phyloP scores from a whole-genome alignment of 2,797 vertebrate genomes.

The Coccyzus lansbergi region DNA sequence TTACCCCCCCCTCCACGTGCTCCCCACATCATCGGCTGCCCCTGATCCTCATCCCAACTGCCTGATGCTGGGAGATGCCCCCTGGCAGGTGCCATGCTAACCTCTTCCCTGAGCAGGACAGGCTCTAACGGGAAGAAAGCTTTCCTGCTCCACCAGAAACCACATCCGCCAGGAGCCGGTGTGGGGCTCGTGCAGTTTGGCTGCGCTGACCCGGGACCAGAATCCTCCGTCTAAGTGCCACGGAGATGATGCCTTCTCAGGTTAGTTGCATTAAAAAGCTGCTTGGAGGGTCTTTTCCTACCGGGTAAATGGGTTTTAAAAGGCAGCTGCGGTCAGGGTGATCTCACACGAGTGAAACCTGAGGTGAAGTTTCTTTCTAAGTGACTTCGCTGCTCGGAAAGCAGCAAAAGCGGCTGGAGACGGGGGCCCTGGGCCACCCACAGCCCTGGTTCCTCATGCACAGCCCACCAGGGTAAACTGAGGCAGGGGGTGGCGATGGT shows the following conservation, averaged over 20 bases:
- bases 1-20: fast-evolving
- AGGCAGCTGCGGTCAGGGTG: background rate
- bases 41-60: fast-evolving
- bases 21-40: background rate
- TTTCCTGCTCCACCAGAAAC: background rate
- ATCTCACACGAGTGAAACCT: background rate
- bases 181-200: fast-evolving
- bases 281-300: background rate
- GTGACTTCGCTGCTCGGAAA: background rate
- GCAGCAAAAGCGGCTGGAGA: background rate
- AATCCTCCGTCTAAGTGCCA: background rate
- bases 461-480: fast-evolving
- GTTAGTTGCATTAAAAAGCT: background rate
- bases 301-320: background rate
- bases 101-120: background rate
- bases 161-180: fast-evolving
- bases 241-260: background rate
- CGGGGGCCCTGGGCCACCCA: fast-evolving
- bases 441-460: too few species aligned
- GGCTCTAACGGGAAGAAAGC: background rate
- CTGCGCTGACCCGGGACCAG: background rate
- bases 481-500: background rate
- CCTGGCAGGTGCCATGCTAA: background rate
- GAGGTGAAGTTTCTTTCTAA: background rate
- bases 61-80: background rate